Percentiles rank a stretch among this genome's conserved stretches.
Evolutionary conservation across 2,113 vertebrate species (phyloP).

Genomic region (Talpa occidentalis): DNA sequence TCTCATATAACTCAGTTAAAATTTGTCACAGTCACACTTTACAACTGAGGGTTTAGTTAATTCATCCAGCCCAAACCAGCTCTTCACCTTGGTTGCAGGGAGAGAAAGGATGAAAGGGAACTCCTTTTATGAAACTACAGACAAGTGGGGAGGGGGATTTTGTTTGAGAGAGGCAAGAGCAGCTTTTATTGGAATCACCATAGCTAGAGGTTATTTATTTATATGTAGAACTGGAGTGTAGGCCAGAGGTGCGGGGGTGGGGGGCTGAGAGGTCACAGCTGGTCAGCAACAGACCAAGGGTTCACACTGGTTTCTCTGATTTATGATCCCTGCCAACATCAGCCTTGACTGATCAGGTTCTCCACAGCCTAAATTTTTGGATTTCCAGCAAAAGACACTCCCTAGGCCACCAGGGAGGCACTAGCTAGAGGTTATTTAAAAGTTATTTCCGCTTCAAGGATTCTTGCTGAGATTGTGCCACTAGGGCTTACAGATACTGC

Average conservation of each 20-base stretch:
- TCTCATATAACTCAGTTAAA: background rate
- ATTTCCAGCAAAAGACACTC: background rate
- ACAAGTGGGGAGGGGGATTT: background rate
- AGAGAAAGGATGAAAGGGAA: background rate
- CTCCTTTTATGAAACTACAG: background rate
- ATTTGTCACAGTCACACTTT: background rate
- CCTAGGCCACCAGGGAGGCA: too few species aligned
- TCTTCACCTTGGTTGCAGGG: background rate
- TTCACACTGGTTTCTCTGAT: background rate
- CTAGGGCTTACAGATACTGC: background rate
- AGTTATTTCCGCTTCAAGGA: background rate
- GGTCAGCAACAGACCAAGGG: background rate
- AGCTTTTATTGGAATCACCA: background rate
- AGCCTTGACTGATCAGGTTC: background rate
- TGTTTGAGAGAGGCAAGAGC: background rate
- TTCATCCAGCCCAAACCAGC: background rate
- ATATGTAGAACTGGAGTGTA: too few species aligned
- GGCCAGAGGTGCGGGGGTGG: too few species aligned
- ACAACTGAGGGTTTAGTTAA: background rate
- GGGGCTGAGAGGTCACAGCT: background rate
- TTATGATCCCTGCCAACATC: background rate
- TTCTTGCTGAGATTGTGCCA: background rate
- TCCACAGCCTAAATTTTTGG: too few species aligned
- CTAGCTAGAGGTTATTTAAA: background rate
- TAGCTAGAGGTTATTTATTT: background rate